phyloP scores from a whole-genome alignment of 2,797 vertebrate genomes.

The Poliocrania exsul region DNA sequence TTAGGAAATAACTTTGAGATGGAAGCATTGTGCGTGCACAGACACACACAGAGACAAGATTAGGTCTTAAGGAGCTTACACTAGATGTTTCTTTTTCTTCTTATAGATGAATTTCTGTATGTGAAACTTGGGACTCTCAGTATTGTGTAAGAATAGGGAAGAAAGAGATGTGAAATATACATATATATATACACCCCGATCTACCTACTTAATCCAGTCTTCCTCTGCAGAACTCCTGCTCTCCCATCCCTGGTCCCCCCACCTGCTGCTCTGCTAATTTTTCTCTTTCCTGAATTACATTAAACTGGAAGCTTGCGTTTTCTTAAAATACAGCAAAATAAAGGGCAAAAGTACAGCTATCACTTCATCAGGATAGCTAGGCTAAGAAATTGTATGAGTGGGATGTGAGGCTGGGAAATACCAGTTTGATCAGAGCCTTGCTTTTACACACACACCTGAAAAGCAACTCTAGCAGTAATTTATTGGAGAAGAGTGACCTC shows the following conservation, averaged over 20 bases:
- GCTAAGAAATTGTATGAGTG: background rate
- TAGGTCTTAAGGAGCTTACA: conserved; percentile 64
- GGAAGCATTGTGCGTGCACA: background rate
- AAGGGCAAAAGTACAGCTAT: background rate
- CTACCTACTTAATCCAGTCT: background rate
- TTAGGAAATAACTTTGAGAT: conserved; percentile 47
- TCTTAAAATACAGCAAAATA: background rate
- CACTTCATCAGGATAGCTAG: background rate
- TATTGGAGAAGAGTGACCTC: background rate
- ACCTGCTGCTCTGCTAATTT: background rate
- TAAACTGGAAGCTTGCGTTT: background rate
- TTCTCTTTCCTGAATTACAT: background rate
- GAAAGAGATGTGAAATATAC: background rate
- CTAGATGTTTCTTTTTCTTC: conserved; percentile 20
- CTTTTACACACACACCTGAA: background rate
- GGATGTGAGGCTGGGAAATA: background rate
- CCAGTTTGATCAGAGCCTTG: background rate
- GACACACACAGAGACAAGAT: conserved; percentile 14
- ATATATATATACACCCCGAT: background rate
- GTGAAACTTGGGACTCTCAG: conserved; percentile 34
- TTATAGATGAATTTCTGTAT: conserved; percentile 11
- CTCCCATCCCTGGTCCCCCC: background rate
- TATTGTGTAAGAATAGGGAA: background rate
- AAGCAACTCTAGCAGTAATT: background rate
- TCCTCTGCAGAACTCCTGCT: background rate